Base-by-base conservation (phyloP, 2,888 invertebrate species). In the Chesias legatella region DNA sequence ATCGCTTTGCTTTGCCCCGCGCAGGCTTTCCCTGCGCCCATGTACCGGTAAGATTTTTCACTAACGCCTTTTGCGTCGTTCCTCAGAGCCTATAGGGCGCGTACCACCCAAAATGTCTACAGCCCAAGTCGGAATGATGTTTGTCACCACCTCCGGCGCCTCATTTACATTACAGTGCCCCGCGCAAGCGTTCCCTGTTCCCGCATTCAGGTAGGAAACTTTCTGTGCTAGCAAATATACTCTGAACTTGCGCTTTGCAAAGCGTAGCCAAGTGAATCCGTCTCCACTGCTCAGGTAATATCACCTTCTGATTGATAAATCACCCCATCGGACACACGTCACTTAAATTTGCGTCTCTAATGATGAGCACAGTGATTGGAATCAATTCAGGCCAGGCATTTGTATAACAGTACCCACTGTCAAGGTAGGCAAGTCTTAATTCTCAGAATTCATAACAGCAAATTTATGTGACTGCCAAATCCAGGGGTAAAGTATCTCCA, bases 261-360 rank as follows among this genome's bases (percentile, higher is more conserved):
- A 89, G 94, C 70, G 93, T 93, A 33, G 93, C 93, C 94, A 94
- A 85, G 93, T 92, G 60, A 86, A 78, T 71, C 90, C 70, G 70
- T 89, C 75, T 76, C 86, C 86, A 67, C 60, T 89, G 51, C 89
- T 89, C 82, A 90, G 90, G 90, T 90, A 83, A 80, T 55, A 54
- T 40, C 48, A 36, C 27, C 7, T 11, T 48, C 33, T 20, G 21
- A 32, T 21, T 43, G 29, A 43, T 51, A 47, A n/a, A 46, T 28
- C 46, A 33, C 68, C 93, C 93, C 8, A 90, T 93, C 44, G 92
- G 92, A 54, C 90, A 91, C 53, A 92, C 92, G 51, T 85, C 91
- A 20, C 93, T 93, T 26, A 92, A 92, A 73, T 90, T 93, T 59
- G 90, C 92, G 52, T 86, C 90, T 30, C 83, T 91, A 65, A 89